Conservation (phyloP, 2,113 vertebrate genomes). For the Anarhynchus alexandrinus region DNA sequence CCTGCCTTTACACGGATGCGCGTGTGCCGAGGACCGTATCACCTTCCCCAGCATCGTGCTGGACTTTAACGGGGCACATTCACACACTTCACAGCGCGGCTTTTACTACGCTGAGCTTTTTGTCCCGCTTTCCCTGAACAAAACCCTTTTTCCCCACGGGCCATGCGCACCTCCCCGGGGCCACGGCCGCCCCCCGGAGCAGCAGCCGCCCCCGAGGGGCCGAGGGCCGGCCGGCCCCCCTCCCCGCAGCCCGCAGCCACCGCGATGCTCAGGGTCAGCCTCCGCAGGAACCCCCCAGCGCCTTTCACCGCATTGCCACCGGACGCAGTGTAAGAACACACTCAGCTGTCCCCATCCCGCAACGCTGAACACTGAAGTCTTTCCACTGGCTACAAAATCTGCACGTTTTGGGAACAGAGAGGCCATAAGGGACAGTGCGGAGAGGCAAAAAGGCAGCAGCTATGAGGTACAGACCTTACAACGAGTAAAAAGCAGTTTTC, state of each 20-base stretch:
- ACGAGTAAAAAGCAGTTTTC: background rate
- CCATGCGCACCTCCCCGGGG: background rate
- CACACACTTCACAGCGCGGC: no score
- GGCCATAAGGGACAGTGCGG: background rate
- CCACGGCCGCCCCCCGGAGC: background rate
- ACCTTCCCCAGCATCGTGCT: rapidly evolving
- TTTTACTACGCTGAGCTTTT: rapidly evolving
- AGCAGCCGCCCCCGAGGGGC: background rate
- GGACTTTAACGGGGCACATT: rapidly evolving
- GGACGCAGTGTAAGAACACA: background rate
- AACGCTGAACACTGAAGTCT: no score
- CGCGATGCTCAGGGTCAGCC: background rate
- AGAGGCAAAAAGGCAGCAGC: background rate
- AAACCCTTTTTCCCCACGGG: background rate
- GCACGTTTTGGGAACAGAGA: background rate
- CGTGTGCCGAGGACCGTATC: rapidly evolving
- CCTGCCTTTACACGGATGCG: rapidly evolving
- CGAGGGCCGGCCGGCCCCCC: background rate
- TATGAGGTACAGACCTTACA: background rate
- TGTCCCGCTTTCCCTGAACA: background rate
- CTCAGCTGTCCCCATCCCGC: background rate
- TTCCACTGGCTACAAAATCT: background rate
- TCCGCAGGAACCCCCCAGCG: rapidly evolving
- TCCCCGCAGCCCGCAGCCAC: background rate
- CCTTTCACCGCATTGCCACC: background rate